Conservation (phyloP, 2,113 vertebrate genomes). For the Burhinus bistriatus region DNA sequence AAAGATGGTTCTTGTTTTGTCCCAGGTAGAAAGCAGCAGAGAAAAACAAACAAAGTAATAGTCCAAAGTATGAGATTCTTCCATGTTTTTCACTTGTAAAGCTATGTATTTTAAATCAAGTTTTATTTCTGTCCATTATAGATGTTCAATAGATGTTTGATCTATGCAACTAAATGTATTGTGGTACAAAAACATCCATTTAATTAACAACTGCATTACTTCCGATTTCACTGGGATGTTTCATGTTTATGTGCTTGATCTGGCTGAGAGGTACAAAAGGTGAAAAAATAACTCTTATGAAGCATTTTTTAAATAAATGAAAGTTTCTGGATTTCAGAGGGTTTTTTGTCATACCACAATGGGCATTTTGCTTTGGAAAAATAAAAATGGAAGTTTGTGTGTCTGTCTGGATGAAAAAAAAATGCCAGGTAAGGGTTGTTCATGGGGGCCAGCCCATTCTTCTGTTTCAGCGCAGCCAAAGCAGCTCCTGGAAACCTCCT, state of each 20-base stretch:
- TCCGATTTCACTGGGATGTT: neutral
- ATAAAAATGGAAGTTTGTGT: neutral
- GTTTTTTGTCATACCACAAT: accelerated
- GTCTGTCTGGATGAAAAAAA: neutral
- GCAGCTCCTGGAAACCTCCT: neutral
- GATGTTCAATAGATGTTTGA: neutral
- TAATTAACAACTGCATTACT: neutral
- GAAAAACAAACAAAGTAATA: neutral
- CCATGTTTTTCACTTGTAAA: neutral
- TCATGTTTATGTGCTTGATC: accelerated
- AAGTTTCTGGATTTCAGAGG: neutral
- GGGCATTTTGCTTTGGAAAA: neutral
- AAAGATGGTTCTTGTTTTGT: accelerated
- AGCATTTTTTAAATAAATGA: neutral
- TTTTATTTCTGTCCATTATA: neutral
- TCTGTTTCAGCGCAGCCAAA: too few species aligned
- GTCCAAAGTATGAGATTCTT: neutral
- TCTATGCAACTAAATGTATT: neutral
- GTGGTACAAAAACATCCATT: neutral
- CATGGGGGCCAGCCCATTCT: accelerated
- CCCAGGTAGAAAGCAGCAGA: neutral
- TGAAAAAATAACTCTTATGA: neutral
- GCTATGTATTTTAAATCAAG: neutral
- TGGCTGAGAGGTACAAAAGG: neutral
- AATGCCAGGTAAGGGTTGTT: neutral